phyloP scores from a whole-genome alignment of 2,113 vertebrate genomes.

The Indicator maculatus region DNA sequence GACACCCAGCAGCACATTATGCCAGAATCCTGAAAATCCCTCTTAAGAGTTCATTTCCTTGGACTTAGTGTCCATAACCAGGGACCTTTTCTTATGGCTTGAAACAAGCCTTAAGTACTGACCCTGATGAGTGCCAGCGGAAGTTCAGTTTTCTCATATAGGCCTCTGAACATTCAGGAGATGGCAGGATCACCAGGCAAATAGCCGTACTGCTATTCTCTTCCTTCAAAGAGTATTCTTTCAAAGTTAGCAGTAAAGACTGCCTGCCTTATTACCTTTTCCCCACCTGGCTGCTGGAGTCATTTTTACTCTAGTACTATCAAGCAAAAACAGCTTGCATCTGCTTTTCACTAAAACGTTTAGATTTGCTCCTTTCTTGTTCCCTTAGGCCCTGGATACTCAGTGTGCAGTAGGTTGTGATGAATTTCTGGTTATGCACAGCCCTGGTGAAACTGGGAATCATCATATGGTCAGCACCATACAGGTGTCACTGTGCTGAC shows the following conservation, averaged over 20 bases:
- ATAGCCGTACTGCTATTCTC: not conserved
- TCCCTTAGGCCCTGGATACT: not conserved
- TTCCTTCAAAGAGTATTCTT: not conserved
- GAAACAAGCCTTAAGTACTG: not conserved
- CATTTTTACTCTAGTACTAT: not conserved
- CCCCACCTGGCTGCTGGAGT: not conserved
- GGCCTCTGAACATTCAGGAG: not conserved
- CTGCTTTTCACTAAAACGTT: not conserved
- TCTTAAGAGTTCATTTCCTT: not conserved
- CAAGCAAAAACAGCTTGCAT: not conserved
- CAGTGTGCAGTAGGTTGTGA: not conserved
- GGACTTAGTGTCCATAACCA: not conserved
- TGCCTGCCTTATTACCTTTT: not conserved
- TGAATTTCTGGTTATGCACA: conserved; percentile 2
- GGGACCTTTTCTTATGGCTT: not conserved
- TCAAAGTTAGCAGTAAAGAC: not conserved
- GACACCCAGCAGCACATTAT: not conserved
- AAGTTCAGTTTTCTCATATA: not conserved
- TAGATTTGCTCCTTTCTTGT: not conserved
- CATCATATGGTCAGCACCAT: not conserved
- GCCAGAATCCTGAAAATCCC: not conserved
- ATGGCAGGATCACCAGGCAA: not conserved
- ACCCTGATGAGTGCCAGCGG: not conserved
- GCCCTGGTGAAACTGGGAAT: not conserved
- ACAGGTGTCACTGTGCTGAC: not conserved